Evolutionary conservation across 2,888 invertebrate species (phyloP), one percentile per base, ranked within the genome.

Genomic region (Synanthedon formicaeformis): DNA sequence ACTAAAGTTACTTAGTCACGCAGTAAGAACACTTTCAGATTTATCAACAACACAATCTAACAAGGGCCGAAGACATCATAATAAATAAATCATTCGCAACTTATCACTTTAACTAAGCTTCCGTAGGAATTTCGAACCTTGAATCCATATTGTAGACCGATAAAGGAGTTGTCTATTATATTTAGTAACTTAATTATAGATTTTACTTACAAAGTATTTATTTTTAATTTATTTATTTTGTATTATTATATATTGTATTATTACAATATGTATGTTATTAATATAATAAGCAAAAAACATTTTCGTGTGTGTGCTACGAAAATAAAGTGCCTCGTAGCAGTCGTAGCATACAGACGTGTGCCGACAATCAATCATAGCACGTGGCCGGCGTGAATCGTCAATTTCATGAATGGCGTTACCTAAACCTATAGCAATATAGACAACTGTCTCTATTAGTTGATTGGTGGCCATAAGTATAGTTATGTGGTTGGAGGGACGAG

Each of bases 1-100:
- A 76, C 81, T 73, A 59, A 61, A 60, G 66, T 76, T 68, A 77
- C 67, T 83, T 81, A 83, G 81, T 83, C 81, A 82, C 71, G 71
- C 66, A 59, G 61, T 61, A 63, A 62, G 62, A 65, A 62, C 62
- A 67, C 65, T 73, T 77, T 78, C 76, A 61, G 56, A 56, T 65
- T 78, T 64, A 74, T 75, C 74, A 55, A 50, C 51, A 56, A 55
- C 54, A 60, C 62, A 63, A 62, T 54, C 53, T 45, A 16, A 23
- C 54, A 56, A 62, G 63, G 57, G 62, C 59, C 58, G 55, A 53
- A 59, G 57, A 51, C 54, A 50, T 51, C 55, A 55, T 51, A 51
- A 51, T 53, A 60, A 61, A 62, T 64, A 61, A 62, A 61, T 65
- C 60, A 61, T 58, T 55, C 52, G 55, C 51, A 55, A 57, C 57